Base-by-base conservation (phyloP, 2,797 vertebrate species). In the Gymnoscopelus microlampas region DNA sequence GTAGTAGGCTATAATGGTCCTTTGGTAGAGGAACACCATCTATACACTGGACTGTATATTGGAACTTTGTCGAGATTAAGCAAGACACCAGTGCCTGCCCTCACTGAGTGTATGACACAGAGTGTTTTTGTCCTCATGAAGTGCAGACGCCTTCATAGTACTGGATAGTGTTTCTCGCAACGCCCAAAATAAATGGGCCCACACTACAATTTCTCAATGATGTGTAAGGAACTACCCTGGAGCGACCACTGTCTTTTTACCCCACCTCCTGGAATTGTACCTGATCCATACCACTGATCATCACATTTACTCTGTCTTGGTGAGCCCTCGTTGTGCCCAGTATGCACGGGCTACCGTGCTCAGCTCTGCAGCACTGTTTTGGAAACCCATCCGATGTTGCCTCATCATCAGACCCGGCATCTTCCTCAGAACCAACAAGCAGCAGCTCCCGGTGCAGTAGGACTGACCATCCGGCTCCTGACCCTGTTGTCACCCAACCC, bases 321-420 rank as follows among this genome's bases (percentile, higher is more conserved):
- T 84, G 3, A 71, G 62, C 61, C 76, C 58, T 59, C 39, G 73
- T 56, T 72, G 54, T 14, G 53, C 62, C 26, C 83, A 78, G 39
- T 19, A 95, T 95, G 94, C 93, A 93, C 0, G 92, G 89, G 66
- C 83, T 94, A 2, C 93, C 93, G 24, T 95, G 94, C 70, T 92
- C 91, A 39, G 92, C 92, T 32, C 78, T 95, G n/a, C 90, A 88
- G 49, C 85, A 91, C 50, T 95, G 94, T 78, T 95, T 95, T 66
- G 92, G 90, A 15, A 84, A 86, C 60, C 79, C 91, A 51, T 60
- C 92, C n/a, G 94, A 94, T 29, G 88, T 83, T 15, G 84, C 89
- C 54, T 53, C 70, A 44, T 39, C 35, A 39, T 44, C 39, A n/a
- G 91, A 93, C 51, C 75, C 87, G n/a, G 53, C 66, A 19, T 67